These are phyloP conservation scores for Sthenelais limicola DNA, from an alignment of 2,888 invertebrate genomes.

Conservation along the genomic window DNA sequence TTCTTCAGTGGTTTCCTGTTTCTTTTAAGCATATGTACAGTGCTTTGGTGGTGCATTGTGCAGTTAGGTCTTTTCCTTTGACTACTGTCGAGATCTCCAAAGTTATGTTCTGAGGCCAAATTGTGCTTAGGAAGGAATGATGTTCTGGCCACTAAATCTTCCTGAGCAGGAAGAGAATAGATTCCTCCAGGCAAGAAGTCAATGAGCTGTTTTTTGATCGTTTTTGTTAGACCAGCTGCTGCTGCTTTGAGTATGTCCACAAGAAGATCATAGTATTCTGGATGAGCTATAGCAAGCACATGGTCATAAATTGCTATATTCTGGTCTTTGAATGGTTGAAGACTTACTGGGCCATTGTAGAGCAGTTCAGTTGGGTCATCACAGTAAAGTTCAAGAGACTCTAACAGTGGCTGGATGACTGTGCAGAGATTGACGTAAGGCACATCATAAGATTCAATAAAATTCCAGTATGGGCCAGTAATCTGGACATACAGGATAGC, in stretches of 20 bases:
- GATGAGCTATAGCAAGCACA: background rate
- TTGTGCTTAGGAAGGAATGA: slow-evolving; percentile 9
- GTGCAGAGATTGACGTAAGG: slow-evolving; percentile 5
- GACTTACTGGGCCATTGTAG: slow-evolving; percentile 7
- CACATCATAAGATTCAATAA: slow-evolving; percentile 11
- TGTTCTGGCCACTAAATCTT: background rate
- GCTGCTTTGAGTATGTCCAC: slow-evolving; percentile 13
- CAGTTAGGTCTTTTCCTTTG: slow-evolving; percentile 9
- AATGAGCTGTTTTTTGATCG: slow-evolving; percentile 8
- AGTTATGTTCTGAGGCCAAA: slow-evolving; percentile 8
- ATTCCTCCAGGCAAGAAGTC: slow-evolving; percentile 11
- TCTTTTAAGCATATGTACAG: slow-evolving; percentile 15
- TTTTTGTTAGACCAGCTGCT: background rate
- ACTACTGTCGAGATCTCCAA: slow-evolving; percentile 22
- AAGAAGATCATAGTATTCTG: background rate
- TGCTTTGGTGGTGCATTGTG: slow-evolving; percentile 17
- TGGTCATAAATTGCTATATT: background rate
- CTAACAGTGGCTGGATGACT: background rate
- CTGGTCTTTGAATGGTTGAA: background rate
- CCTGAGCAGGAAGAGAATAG: background rate
- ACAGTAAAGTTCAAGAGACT: slow-evolving; percentile 12
- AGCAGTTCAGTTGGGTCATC: slow-evolving; percentile 11
- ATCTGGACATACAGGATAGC: slow-evolving; percentile 21
- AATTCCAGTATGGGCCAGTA: slow-evolving; percentile 30
- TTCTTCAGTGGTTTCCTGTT: background rate